Base-by-base conservation (phyloP, 1,140 invertebrate species). In the Polypedilum vanderplanki region DNA sequence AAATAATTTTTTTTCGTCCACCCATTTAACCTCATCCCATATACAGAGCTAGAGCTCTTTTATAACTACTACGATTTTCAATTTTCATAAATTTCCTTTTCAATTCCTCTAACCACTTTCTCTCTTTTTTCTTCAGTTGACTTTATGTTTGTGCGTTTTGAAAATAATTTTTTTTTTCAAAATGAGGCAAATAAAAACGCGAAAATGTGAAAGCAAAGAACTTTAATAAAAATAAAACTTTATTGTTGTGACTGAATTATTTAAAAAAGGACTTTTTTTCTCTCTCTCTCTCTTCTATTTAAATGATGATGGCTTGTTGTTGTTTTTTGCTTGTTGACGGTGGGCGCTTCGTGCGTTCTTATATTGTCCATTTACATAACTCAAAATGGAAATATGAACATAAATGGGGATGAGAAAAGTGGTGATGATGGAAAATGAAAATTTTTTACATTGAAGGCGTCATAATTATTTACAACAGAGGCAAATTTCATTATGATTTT, bases 221-320 rank as follows among this genome's bases (percentile, higher is more conserved):
- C 65, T 70, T 70, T 70, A 70, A 70, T 70, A 70, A 70, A 70
- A 70, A 70, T 70, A 70, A 70, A 70, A 70, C 65, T 70, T 70
- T 70, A 70, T 70, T 70, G 65, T 70, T 70, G 65, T 22, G 46
- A 57, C 20, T 70, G 65, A 70, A 70, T 70, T 20, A 70, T 70
- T 70, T 70, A 70, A 70, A 57, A 70, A 70, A 70, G 65, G 65
- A 70, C 65, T 18, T 70, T 70, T 10, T 57, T 33, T 33, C n/a
- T 46, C 8, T 46, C 41, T 46, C 15, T 1, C 8, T 46, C 41
- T 46, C 41, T 2, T 46, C 15, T 57, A 57, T 57, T 57, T n/a
- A 8, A 15, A 57, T 57, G 46, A 57, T 57, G 46, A 57, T 57
- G 46, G 46, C 46, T 57, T 57, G n/a, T 57, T 57, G 46, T 57